Conservation (phyloP, 1,140 invertebrate species). For the Subanguina moxae region DNA sequence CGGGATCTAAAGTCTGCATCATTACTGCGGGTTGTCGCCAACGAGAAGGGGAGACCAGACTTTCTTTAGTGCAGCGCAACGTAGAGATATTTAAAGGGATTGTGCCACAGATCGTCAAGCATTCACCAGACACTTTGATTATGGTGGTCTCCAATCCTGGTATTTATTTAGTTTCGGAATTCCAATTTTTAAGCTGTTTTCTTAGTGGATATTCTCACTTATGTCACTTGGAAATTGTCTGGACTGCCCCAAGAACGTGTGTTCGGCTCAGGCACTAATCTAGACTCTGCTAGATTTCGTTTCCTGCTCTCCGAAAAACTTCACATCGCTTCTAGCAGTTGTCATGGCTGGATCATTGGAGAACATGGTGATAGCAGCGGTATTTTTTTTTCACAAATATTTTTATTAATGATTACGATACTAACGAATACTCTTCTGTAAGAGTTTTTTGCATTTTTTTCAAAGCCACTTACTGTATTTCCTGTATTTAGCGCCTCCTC, state of each 20-base stretch:
- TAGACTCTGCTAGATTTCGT: slow-evolving; percentile 83
- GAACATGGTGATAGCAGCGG: slow-evolving; percentile 77
- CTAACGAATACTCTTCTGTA: no score
- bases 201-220: slow-evolving; percentile 77
- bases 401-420: no score
- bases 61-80: slow-evolving; percentile 79
- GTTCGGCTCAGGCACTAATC: slow-evolving; percentile 82
- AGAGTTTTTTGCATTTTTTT: slow-evolving; percentile 26
- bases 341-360: slow-evolving; percentile 81
- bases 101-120: slow-evolving; percentile 74
- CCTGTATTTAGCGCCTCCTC: no score
- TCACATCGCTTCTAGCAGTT: slow-evolving; percentile 73
- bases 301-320: slow-evolving; percentile 78
- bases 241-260: slow-evolving; percentile 76
- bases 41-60: slow-evolving; percentile 75
- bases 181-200: slow-evolving; percentile 5
- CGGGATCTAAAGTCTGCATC: slow-evolving; percentile 76
- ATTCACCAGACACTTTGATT: slow-evolving; percentile 80
- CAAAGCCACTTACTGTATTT: no score
- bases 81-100: slow-evolving; percentile 80
- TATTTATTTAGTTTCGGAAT: slow-evolving; percentile 43
- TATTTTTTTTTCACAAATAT: slow-evolving; percentile 3
- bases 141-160: slow-evolving; percentile 82
- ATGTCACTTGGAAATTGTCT: slow-evolving; percentile 86
- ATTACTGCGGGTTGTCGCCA: slow-evolving; percentile 83